Conservation (phyloP, 2,888 invertebrate species). For the Tachystola acroxantha region DNA sequence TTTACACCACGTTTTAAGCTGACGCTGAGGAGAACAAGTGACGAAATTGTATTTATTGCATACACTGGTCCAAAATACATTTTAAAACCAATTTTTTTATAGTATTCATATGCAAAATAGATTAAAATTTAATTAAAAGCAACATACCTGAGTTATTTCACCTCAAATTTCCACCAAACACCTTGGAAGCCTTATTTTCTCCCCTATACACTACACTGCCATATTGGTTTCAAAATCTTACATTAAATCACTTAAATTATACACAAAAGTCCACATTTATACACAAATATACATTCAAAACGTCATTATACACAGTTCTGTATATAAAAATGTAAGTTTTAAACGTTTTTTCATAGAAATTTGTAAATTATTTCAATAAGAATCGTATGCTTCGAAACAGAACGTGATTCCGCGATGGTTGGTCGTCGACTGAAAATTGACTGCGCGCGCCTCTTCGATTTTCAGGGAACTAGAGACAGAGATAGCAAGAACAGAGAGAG, state of each 20-base stretch:
- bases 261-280: neutral
- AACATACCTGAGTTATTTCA: too few relatives aligned
- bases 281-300: neutral
- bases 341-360: neutral
- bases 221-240: neutral
- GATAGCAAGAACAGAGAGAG: neutral
- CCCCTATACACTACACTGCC: neutral
- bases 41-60: too few relatives aligned
- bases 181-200: neutral
- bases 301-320: neutral
- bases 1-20: too few relatives aligned
- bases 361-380: neutral
- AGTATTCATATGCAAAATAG: too few relatives aligned
- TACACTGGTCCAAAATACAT: too few relatives aligned
- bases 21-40: too few relatives aligned
- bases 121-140: too few relatives aligned
- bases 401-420: neutral
- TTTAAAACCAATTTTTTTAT: too few relatives aligned
- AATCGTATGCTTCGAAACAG: neutral
- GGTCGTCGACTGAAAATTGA: neutral
- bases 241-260: neutral
- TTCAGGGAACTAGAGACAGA: conserved; percentile 3
- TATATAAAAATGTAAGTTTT: neutral
- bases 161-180: too few relatives aligned
- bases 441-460: conserved; percentile 11